Conservation (phyloP, 1,140 invertebrate species). For the Spodoptera frugiperda region DNA sequence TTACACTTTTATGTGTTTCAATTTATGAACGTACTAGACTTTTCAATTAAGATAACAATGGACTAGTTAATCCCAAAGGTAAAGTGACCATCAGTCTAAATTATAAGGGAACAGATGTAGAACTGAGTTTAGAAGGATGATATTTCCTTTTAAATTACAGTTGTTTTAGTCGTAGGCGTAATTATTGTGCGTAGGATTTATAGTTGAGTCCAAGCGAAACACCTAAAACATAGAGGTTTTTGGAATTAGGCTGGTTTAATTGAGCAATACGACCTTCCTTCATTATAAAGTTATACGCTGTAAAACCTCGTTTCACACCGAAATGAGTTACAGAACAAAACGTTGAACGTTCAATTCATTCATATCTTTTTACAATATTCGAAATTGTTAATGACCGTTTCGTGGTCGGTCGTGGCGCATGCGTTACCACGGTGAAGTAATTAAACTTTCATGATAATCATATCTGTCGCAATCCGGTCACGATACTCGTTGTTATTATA, state of each 20-base stretch:
- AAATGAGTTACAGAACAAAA: too few relatives aligned
- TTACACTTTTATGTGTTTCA: conserved; percentile 11
- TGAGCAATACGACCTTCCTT: too few relatives aligned
- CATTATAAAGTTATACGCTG: too few relatives aligned
- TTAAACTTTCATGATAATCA: conserved; percentile 42
- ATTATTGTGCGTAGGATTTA: too few relatives aligned
- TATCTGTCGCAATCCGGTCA: conserved; percentile 36
- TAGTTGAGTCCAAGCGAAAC: too few relatives aligned
- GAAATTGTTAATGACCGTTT: conserved; percentile 1
- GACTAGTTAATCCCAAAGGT: not conserved
- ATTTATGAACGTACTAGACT: conserved; percentile 3
- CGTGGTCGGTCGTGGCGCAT: not conserved
- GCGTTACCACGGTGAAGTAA: conserved; percentile 35
- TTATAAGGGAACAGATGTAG: too few relatives aligned
- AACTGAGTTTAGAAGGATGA: too few relatives aligned
- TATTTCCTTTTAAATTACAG: too few relatives aligned
- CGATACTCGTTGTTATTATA: conserved; percentile 23
- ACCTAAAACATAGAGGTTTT: too few relatives aligned
- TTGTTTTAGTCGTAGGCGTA: too few relatives aligned
- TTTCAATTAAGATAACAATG: conserved; percentile 11
- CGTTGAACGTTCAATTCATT: not conserved
- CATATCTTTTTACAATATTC: conserved; percentile 2
- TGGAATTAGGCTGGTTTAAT: too few relatives aligned
- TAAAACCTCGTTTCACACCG: too few relatives aligned
- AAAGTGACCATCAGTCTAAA: not conserved